Percentiles rank a stretch among this genome's conserved stretches.
Conservation (phyloP, 92 coral and sea anemone species). For the Palythoa heliodiscus region DNA sequence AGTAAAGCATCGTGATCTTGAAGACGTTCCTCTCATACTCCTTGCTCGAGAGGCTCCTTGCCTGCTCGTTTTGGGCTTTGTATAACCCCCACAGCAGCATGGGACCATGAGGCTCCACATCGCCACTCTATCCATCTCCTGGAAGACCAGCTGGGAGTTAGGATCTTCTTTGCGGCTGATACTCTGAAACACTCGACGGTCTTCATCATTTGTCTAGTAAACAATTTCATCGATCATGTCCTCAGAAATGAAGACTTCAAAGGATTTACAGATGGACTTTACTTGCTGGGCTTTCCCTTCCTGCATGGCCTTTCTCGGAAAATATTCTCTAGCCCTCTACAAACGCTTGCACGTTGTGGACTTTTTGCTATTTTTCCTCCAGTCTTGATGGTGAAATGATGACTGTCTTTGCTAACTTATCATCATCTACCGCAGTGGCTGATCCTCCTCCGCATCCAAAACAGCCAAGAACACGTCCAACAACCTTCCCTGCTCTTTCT, state of each 20-base stretch:
- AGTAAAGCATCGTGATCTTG: background rate
- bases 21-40: slow-evolving; percentile 6
- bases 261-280: background rate
- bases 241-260: slow-evolving; percentile 5
- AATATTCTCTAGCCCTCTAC: slow-evolving; percentile 12
- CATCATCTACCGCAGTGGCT: background rate
- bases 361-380: slow-evolving; percentile 17
- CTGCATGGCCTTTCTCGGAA: slow-evolving; percentile 17
- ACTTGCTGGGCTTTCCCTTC: slow-evolving; percentile 30
- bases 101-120: slow-evolving; percentile 14
- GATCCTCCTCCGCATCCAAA: background rate
- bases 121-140: slow-evolving; percentile 1
- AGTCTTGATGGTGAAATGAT: slow-evolving; percentile 16
- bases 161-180: background rate
- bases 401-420: background rate
- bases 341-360: slow-evolving; percentile 17
- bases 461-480: background rate
- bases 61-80: slow-evolving; percentile 16
- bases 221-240: slow-evolving; percentile 3
- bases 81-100: slow-evolving; percentile 6
- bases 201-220: slow-evolving; percentile 17
- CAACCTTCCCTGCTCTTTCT: background rate
- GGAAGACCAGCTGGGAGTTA: slow-evolving; percentile 25
- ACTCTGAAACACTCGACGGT: background rate
- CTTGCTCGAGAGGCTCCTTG: background rate